Evolutionary conservation across 2,113 vertebrate species (phyloP).

Genomic region (Otocyon megalotis): DNA sequence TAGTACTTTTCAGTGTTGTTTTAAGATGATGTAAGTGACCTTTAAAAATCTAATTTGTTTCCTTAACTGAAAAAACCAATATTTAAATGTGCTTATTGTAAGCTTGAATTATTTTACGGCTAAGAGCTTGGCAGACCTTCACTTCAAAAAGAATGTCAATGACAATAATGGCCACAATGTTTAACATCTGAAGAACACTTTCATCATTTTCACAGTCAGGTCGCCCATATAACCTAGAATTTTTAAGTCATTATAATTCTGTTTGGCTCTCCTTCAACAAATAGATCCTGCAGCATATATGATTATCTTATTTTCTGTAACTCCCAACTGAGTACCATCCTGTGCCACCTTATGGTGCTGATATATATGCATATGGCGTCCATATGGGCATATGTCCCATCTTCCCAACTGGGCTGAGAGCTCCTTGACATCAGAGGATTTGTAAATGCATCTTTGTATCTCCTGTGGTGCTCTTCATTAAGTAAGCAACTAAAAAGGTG

Average conservation of each 20-base stretch:
- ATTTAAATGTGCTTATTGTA: background rate
- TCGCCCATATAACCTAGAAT: background rate
- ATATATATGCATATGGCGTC: background rate
- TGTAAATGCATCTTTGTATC: background rate
- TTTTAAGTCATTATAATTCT: constrained; percentile 33
- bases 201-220: background rate
- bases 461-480: background rate
- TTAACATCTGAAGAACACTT: background rate
- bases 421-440: background rate
- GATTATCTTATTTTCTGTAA: constrained; percentile 45
- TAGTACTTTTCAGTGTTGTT: constrained; percentile 3
- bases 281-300: background rate
- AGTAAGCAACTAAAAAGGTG: background rate
- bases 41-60: background rate
- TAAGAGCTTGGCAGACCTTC: constrained; percentile 12
- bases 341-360: background rate
- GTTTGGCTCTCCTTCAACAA: constrained; percentile 15
- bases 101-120: background rate
- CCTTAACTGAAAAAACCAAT: background rate
- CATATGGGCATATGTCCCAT: background rate
- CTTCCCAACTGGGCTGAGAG: background rate
- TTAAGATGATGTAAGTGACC: background rate
- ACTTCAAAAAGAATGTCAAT: background rate
- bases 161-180: background rate
- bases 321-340: background rate